phyloP scores from a whole-genome alignment of 2,888 invertebrate species.

The Mycalesis mineus region DNA sequence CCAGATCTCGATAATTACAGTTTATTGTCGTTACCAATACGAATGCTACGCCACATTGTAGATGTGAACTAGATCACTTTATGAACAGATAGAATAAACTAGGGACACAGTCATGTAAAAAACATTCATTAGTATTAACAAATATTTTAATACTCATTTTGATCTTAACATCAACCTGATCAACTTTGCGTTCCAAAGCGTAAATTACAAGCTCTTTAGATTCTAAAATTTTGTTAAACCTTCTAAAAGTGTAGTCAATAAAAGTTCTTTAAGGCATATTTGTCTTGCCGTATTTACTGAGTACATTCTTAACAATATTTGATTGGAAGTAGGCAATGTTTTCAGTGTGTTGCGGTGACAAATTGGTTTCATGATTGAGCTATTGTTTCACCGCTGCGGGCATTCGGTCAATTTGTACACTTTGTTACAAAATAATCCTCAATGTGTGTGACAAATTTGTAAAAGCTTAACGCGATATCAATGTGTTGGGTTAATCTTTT shows the following conservation, averaged over 20 bases:
- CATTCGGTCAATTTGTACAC: constrained; percentile 60
- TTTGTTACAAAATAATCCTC: constrained; percentile 37
- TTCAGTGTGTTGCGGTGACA: constrained; percentile 49
- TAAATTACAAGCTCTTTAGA: no score
- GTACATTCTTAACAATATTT: not conserved
- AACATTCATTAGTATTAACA: no score
- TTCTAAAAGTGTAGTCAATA: no score
- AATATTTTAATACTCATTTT: no score
- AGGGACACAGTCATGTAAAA: not conserved
- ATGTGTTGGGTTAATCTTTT: no score
- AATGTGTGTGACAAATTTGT: no score
- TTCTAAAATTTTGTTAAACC: no score
- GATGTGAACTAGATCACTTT: not conserved
- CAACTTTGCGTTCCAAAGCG: no score
- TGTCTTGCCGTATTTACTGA: no score
- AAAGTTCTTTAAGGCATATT: no score
- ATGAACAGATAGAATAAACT: not conserved
- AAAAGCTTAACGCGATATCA: no score
- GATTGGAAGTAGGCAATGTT: constrained; percentile 49
- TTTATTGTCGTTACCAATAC: not conserved
- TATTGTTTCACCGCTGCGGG: constrained; percentile 56
- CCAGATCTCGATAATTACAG: not conserved
- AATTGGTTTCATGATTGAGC: constrained; percentile 65
- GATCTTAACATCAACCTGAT: no score
- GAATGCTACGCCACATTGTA: not conserved